These are phyloP conservation scores for Cisticola juncidis DNA, from an alignment of 2,113 vertebrate genomes.

Conservation along the genomic window DNA sequence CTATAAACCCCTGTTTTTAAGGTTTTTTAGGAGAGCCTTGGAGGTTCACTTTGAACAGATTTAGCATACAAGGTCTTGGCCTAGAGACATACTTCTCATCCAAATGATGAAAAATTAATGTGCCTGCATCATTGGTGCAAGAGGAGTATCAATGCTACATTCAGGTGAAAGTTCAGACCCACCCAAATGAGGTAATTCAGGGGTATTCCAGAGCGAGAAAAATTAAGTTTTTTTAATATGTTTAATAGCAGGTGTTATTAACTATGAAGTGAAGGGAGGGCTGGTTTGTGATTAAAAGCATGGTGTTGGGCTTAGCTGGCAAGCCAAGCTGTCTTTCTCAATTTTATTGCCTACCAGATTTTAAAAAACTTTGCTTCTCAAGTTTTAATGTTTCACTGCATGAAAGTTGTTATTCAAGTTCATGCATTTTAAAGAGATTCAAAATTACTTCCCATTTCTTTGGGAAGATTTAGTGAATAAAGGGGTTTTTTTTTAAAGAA, in stretches of 20 bases:
- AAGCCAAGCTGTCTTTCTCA: neutral
- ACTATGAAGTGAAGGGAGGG: neutral
- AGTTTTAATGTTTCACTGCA: neutral
- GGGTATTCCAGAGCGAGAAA: neutral
- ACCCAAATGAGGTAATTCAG: neutral
- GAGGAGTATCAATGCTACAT: neutral
- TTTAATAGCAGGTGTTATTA: neutral
- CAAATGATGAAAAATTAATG: conserved; percentile 62
- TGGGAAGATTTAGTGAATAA: neutral
- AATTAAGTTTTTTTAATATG: neutral
- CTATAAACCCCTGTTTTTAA: conserved; percentile 50
- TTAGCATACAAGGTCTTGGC: conserved; percentile 56
- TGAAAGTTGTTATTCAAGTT: neutral
- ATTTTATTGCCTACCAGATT: neutral
- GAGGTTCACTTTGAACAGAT: conserved; percentile 70
- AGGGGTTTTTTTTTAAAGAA: neutral
- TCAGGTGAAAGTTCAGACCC: conserved; percentile 13
- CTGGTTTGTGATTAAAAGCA: neutral
- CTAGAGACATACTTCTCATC: conserved; percentile 48
- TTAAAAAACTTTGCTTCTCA: neutral
- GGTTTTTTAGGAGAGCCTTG: conserved; percentile 53
- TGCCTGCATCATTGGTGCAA: neutral
- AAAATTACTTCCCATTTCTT: neutral
- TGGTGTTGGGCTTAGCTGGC: neutral
- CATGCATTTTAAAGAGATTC: neutral